Percentiles rank a stretch among this genome's conserved stretches.
These are phyloP conservation scores for Phorcus lineatus DNA, from an alignment of 2,888 invertebrate genomes.

Conservation along the genomic window DNA sequence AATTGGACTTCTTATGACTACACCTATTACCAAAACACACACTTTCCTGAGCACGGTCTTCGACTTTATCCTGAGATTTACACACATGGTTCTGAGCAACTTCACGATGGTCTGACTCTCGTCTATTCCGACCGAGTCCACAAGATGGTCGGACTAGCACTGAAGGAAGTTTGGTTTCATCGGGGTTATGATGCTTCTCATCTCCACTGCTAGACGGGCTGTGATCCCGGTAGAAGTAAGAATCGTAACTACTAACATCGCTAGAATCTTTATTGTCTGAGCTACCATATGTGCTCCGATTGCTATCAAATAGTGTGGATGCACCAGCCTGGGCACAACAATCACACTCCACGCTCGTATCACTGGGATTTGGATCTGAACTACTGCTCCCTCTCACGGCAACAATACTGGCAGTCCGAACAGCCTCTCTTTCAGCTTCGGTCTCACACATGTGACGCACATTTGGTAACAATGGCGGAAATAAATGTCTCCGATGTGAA, in stretches of 20 bases:
- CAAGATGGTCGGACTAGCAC: slow-evolving; percentile 30
- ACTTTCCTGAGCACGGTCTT: slow-evolving; percentile 10
- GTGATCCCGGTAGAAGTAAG: slow-evolving; percentile 45
- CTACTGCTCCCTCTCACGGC: slow-evolving; percentile 56
- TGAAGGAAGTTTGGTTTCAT: slow-evolving; percentile 12
- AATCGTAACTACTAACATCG: slow-evolving; percentile 64
- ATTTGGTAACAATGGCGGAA: not conserved
- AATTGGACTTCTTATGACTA: not conserved
- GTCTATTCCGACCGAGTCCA: slow-evolving; percentile 8
- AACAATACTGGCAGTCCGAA: slow-evolving; percentile 45
- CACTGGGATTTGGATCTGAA: slow-evolving; percentile 51
- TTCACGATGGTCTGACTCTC: slow-evolving; percentile 15
- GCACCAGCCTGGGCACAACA: slow-evolving; percentile 33
- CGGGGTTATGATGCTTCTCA: slow-evolving; percentile 8
- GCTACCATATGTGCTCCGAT: slow-evolving; percentile 62
- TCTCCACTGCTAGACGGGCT: slow-evolving; percentile 35
- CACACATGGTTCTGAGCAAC: slow-evolving; percentile 19
- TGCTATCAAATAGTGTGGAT: slow-evolving; percentile 49
- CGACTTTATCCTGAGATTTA: not conserved
- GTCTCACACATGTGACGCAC: slow-evolving; percentile 4
- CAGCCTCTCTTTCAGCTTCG: slow-evolving; percentile 4
- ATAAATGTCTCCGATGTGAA: slow-evolving; percentile 1
- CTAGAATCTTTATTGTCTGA: slow-evolving; percentile 55
- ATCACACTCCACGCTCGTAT: slow-evolving; percentile 41
- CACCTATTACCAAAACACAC: not conserved